Base-by-base conservation (phyloP, 2,797 vertebrate genomes). In the Telmatherina bonti region DNA sequence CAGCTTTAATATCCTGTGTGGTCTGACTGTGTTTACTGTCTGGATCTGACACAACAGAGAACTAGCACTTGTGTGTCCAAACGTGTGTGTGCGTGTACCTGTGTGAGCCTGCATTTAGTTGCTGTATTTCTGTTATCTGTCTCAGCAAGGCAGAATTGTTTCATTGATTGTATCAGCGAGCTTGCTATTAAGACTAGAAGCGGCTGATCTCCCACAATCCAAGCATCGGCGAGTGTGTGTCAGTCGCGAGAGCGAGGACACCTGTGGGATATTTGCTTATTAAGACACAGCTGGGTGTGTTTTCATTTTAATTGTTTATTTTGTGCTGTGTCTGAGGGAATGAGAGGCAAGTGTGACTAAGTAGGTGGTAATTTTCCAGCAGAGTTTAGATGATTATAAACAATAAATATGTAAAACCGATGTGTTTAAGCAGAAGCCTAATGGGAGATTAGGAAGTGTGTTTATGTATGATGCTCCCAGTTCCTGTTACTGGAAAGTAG, bases 1-100 rank as follows among this genome's bases (percentile, higher is more conserved):
- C 41, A 29, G 82, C 54, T 89, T 89, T 90, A 86, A 91, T 91
- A 89, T 92, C 90, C 86, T 89, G 90, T 85, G 81, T 74, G 83
- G 77, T 62, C 63, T 63, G 26, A 70, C 38, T 62, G 74, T 67
- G 80, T 82, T 76, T 73, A 51, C 72, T 79, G 68, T 74, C 67
- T 60, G 64, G 60, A 61, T 62, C 56, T 5, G 52, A 72, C 74
- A 76, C 29, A 29, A 10, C 6, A 67, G 62, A 22, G 49, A 55
- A 26, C 24, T 9, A 9, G 38, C 36, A 38, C 56, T 38, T 56
- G 66, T 61, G 56, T 57, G 10, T 30, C 54, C n/a, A 2, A 22
- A n/a, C 41, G 31, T 29, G 15, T 60, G 53, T 56, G 33, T 41
- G 57, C 29, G 35, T n/a, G 22, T 53, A 47, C 54, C 53, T 66